A percentile compares a stretch with the other conserved stretches of the same genome.
Conservation (phyloP, 2,888 invertebrate species). For the Busseola fusca region DNA sequence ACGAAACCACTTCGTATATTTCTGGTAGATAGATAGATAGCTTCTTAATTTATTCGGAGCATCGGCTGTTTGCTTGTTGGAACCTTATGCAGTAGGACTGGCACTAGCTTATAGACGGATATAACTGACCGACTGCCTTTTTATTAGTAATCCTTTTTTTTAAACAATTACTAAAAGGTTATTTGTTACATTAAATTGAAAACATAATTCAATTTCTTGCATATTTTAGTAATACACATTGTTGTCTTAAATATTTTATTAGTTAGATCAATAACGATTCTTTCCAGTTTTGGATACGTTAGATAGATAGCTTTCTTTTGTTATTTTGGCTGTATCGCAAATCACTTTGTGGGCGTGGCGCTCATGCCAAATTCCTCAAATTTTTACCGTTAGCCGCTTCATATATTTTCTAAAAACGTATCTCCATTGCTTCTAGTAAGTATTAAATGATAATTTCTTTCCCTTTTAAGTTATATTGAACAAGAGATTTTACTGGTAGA, state of each 20-base stretch:
- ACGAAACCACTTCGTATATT: neutral
- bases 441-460: neutral
- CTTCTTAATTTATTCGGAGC: neutral
- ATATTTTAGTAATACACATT: neutral
- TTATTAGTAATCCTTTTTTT: neutral
- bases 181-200: neutral
- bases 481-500: conserved; percentile 10
- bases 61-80: neutral
- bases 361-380: conserved; percentile 32
- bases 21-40: neutral
- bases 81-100: neutral
- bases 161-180: neutral
- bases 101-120: neutral
- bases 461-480: conserved; percentile 13
- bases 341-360: conserved; percentile 28
- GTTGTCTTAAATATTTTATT: conserved; percentile 24
- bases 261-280: conserved; percentile 6
- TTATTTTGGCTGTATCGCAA: conserved; percentile 19
- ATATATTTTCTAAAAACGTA: conserved; percentile 21
- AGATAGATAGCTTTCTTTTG: conserved; percentile 21
- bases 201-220: neutral
- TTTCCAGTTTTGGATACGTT: conserved; percentile 9
- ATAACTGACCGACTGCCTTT: neutral
- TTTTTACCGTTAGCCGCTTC: conserved; percentile 29
- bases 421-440: neutral